A percentile compares a stretch with the other conserved stretches of the same genome.
Evolutionary conservation across 2,888 invertebrate genomes (phyloP).

Genomic region (Ecliptopera silaceata): DNA sequence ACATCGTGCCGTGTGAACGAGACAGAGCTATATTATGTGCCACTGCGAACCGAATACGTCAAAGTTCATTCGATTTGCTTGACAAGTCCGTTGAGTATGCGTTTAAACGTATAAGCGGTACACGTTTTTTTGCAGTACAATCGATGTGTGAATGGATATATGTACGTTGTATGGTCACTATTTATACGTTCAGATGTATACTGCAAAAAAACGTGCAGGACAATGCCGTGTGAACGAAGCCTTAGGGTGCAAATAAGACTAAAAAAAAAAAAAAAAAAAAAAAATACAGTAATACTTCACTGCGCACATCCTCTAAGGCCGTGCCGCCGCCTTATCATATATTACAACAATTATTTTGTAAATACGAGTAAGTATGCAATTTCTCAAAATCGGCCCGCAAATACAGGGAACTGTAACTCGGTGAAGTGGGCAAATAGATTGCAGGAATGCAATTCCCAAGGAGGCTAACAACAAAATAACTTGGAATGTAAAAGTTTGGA

Average conservation of each 20-base stretch:
- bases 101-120: slow-evolving; percentile 12
- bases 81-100: slow-evolving; percentile 33
- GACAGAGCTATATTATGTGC: slow-evolving; percentile 27
- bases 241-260: too few relatives aligned
- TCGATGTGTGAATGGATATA: slow-evolving; percentile 34
- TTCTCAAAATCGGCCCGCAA: neutral
- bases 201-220: too few relatives aligned
- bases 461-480: slow-evolving; percentile 28
- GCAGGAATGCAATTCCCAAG: slow-evolving; percentile 46
- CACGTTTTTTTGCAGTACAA: slow-evolving; percentile 31
- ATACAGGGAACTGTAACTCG: slow-evolving; percentile 14
- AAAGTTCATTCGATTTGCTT: slow-evolving; percentile 41
- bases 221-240: too few relatives aligned
- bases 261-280: too few relatives aligned
- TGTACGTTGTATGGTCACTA: slow-evolving; percentile 34
- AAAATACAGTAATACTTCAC: too few relatives aligned
- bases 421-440: slow-evolving; percentile 22
- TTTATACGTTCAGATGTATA: neutral
- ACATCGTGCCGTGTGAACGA: slow-evolving; percentile 32
- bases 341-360: too few relatives aligned
- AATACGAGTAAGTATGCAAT: too few relatives aligned
- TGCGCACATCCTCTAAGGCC: too few relatives aligned
- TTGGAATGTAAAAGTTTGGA: slow-evolving; percentile 25
- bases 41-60: slow-evolving; percentile 35
- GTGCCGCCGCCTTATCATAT: too few relatives aligned